Evolutionary conservation across 2,113 vertebrate genomes (phyloP), one percentile per base, ranked within the genome.

Genomic region (Poecilia latipinna): DNA sequence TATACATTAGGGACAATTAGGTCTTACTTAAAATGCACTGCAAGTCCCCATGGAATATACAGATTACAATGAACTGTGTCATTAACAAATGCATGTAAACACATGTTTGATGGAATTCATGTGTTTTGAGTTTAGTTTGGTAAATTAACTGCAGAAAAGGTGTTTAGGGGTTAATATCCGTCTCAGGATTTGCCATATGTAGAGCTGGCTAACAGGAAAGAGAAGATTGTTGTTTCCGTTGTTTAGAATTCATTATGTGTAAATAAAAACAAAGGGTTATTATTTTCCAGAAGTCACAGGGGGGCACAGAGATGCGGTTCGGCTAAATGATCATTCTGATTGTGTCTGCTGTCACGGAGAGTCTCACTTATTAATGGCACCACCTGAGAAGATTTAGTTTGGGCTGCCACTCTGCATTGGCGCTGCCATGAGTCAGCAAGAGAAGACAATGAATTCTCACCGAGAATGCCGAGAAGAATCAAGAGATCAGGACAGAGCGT

Each of bases 391-490:
- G 68, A 87, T 84, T 78, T 74, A 84, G 67, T 72, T 70, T 71
- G 65, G 37, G 76, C 79, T 88, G 86, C 70, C 82, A 74, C 67
- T 82, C 74, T 51, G 63, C 78, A 83, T 87, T 67, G 79, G 39
- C 33, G 37, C 29, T 65, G 77, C 70, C 62, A 61, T 87, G 88
- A 86, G 70, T 89, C 82, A 73, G 72, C 12, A 1, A 12, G 35
- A 74, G 66, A 74, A 71, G 85, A 85, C 87, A 75, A 74, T 67
- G 78, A 72, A 79, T 78, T 81, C 71, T 83, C 80, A 26, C n/a
- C 44, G 89, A 85, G 79, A 77, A 76, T 15, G 66, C 71, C 37
- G 80, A 88, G 82, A 88, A 80, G 73, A 87, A 85, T 78, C 68
- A 67, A 60, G 74, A 75, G 68, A 28, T 61, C 74, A 71, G 83